These are phyloP conservation scores for Cydia fagiglandana DNA, from an alignment of 1,140 invertebrate species.

Conservation along the genomic window DNA sequence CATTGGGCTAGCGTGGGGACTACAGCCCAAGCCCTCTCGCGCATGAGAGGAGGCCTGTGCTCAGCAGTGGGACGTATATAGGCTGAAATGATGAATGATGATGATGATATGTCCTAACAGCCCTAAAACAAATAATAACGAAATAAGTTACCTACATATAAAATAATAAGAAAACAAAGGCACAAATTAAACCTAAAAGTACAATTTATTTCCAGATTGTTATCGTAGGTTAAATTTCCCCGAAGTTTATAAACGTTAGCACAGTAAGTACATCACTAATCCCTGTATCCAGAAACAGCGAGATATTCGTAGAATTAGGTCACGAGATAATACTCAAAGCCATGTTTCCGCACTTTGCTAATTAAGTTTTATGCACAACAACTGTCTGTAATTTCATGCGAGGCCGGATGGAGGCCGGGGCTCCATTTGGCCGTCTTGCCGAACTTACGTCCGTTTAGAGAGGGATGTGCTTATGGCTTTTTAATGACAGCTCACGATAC, in stretches of 20 bases:
- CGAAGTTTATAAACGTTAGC: neutral
- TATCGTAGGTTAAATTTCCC: neutral
- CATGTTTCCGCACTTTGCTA: constrained; percentile 24
- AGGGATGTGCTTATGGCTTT: neutral
- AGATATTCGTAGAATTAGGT: constrained; percentile 24
- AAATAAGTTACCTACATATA: too few species aligned
- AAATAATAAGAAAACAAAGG: too few species aligned
- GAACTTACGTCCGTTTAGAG: neutral
- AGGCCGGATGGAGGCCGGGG: neutral
- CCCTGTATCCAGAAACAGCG: constrained; percentile 13
- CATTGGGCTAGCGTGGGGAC: too few species aligned
- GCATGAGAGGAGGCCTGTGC: too few species aligned
- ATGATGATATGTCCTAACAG: too few species aligned
- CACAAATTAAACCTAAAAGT: too few species aligned
- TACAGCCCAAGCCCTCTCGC: too few species aligned
- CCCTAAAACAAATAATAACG: too few species aligned
- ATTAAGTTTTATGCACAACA: constrained; percentile 30
- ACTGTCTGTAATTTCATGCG: constrained; percentile 19
- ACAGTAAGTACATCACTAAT: neutral
- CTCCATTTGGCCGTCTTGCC: constrained; percentile 3
- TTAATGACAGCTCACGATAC: neutral
- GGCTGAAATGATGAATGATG: too few species aligned
- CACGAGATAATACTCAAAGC: constrained; percentile 29
- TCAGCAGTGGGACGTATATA: too few species aligned
- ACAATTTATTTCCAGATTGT: neutral